Base-by-base conservation (phyloP, 1,140 invertebrate genomes). In the Drosophila ohnishii region DNA sequence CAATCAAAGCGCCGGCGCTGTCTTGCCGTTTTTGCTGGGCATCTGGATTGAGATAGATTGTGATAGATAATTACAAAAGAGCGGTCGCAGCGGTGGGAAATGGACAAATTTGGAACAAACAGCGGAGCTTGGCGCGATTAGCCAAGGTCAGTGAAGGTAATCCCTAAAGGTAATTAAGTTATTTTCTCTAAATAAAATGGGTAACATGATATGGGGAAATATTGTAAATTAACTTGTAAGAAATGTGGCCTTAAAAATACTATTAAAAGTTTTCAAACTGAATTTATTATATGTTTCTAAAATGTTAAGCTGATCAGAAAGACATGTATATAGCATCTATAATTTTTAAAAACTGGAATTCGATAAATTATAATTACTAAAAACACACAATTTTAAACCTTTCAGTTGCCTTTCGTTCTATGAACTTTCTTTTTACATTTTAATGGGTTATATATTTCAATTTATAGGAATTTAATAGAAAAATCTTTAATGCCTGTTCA, bases 21-120 rank as follows among this genome's bases (percentile, higher is more conserved):
- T 39, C 64, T 50, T 56, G 25, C 16, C 32, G 37, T 58, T 39
- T 47, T 32, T 47, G 62, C 59, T 25, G 39, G 28, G 19, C 56
- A 56, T 63, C 62, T 69, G 61, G 45, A 81, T 86, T 45, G 79
- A 86, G 75, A 83, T 66, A 34, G 58, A 81, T 81, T 74, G 74
- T 14, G 55, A 77, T 53, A 58, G 40, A 73, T 76, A 77, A 85
- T 86, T 83, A 79, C 51, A 30, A 50, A 53, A 42, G 42, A 42
- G 16, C 22, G 40, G 14, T 10, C 22, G 1, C 59, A 35, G 51
- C 51, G 51, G 32, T 35, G 37, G 39, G 32, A 45, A 67, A 30
- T 51, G 32, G 25, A 58, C 37, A 22, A 57, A 37, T 32, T 37
- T 10, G 42, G 47, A 35, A 39, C 47, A 35, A 19, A 53, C 40